Evolutionary conservation across 2,113 vertebrate species (phyloP).

Genomic region (Oryctolagus cuniculus): mOryCun1.1 NC_091436.1:163001501-163002000

Average conservation of each 20-base stretch:
- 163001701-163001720: conserved; percentile 24
- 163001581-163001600: neutral
- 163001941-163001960: conserved; percentile 56
- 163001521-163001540: neutral
- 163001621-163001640: neutral
- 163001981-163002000: conserved; percentile 66
- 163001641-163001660: neutral
- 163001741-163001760: conserved; percentile 6
- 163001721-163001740: conserved; percentile 42
- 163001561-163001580: neutral
- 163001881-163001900: conserved; percentile 58
- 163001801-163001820: conserved; percentile 63
- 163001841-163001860: conserved; percentile 47
- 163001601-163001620: neutral
- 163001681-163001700: neutral
- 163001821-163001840: conserved; percentile 48
- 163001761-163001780: conserved; percentile 43
- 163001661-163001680: neutral
- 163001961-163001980: conserved; percentile 72
- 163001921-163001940: conserved; percentile 34
- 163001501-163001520: conserved; percentile 41
- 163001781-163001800: conserved; percentile 53
- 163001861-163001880: conserved; percentile 55
- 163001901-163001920: conserved; percentile 38
- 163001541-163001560: neutral